Base-by-base conservation (phyloP, 2,888 invertebrate genomes). In the Seira sanloemensis region DNA sequence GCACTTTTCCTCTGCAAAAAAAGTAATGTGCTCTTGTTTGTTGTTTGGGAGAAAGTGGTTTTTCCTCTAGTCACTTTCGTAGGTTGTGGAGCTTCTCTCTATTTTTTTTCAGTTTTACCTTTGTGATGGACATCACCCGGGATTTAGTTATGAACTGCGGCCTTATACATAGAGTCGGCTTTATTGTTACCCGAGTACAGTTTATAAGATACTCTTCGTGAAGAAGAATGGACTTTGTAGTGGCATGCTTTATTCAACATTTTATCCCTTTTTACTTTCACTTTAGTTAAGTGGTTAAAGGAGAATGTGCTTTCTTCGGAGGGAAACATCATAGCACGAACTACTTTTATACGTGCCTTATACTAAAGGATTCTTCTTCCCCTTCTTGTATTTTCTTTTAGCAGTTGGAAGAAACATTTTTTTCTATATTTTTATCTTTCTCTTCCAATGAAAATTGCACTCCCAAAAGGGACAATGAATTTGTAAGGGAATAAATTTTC, bases 241-340 rank as follows among this genome's bases (percentile, higher is more conserved):
- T 16, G n/a, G 58, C 16, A 58, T 58, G 12, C n/a, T 58, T 58
- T 58, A 37, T 37, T 37, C 37, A 37, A 37, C 37, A 12, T 37
- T 37, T 37, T 37, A n/a, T 4, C 58, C 58, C 58, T n/a, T 58
- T 58, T 58, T 58, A 58, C 58, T 58, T 58, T 58, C 58, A 58
- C 58, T 58, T 58, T 58, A 58, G 58, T n/a, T 58, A 58, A 58
- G 58, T 58, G 58, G 58, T 58, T 9, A 58, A 58, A 58, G 58
- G 58, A 58, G n/a, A 58, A 58, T 58, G 58, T 58, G n/a, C n/a
- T 58, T 58, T 58, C 58, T 12, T 37, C n/a, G n/a, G n/a, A n/a
- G n/a, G n/a, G n/a, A n/a, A n/a, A n/a, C n/a, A n/a, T n/a, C n/a
- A n/a, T n/a, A n/a, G n/a, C n/a, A n/a, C n/a, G n/a, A n/a, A n/a